Base-by-base conservation (phyloP, 2,888 invertebrate genomes). In the Eurytoma californica region DNA sequence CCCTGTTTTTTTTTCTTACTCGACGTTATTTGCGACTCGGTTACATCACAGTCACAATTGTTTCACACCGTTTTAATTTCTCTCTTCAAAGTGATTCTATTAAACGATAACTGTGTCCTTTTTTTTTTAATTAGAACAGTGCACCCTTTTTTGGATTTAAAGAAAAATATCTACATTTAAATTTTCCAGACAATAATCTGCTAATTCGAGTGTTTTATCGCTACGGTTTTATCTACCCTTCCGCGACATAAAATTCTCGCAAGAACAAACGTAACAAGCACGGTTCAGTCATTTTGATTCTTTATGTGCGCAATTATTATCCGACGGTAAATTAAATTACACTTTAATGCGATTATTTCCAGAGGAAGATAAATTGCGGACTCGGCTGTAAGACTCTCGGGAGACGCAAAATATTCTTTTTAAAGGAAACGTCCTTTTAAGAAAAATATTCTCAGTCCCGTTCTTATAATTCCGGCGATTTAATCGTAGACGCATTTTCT, bases 231-330 rank as follows among this genome's bases (percentile, higher is more conserved):
- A 68, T 55, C 55, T 55, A 53, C 30, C 28, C 18, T 13, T 18
- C 28, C 49, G n/a, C 49, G n/a, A 66, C 65, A 39, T 75, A 75
- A 75, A 74, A 68, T 75, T 20, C 20, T 67, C 57, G 9, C 58
- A 75, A 67, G 74, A 75, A 57, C 16, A 39, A 67, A 67, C 9
- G 67, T 68, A 28, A 7, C 39, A 9, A 39, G 39, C n/a, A 39
- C 16, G 24, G 28, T 18, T 47, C 14, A 55, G 47, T 53, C 53
- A 28, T 66, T 75, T 53, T 53, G 53, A 60, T 68, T 39, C 49
- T 61, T 69, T 63, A 63, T 55, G 55, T 16, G 12, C 53, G 30
- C 51, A 58, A 74, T 74, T 67, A 74, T 74, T 66, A 24, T 47
- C 28, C 55, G 47, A n/a, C 57, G 61, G 61, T 63, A n/a, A 30